phyloP scores from a whole-genome alignment of 2,113 vertebrate species.

The Microtus pennsylvanicus region DNA sequence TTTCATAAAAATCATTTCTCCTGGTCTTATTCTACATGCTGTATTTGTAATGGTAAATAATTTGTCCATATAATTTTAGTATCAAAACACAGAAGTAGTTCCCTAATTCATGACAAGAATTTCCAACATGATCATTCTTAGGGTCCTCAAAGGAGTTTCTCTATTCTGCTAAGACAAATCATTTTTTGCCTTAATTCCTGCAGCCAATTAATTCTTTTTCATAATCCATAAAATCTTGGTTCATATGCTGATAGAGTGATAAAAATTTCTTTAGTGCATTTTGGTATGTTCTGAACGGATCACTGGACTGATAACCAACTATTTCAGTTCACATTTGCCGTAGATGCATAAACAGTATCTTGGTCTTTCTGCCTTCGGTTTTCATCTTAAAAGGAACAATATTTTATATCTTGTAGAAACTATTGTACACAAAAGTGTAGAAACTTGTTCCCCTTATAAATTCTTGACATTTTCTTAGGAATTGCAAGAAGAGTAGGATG shows the following conservation, averaged over 20 bases:
- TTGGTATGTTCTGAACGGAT: not conserved
- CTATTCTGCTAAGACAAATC: not conserved
- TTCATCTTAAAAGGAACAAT: not conserved
- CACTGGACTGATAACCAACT: not conserved
- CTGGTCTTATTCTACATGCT: not conserved
- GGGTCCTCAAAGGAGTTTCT: not conserved
- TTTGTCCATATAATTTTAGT: not conserved
- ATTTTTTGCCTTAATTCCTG: not conserved
- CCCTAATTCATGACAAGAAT: not conserved
- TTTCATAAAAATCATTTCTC: not conserved
- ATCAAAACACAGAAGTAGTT: not conserved
- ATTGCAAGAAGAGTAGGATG: not conserved
- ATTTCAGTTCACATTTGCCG: not conserved
- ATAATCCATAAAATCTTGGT: not conserved
- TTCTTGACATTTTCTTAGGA: not conserved
- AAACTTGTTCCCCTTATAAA: not conserved
- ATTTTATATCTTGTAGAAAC: not conserved
- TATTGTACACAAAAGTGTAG: not conserved
- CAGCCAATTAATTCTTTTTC: not conserved
- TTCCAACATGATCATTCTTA: not conserved
- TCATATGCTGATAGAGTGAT: not conserved
- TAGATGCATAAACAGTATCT: not conserved
- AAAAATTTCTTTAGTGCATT: not conserved
- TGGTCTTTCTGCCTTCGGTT: not conserved
- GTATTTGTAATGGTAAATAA: not conserved